Conservation (phyloP, 1,140 invertebrate genomes). For the Drosophila miranda region DNA sequence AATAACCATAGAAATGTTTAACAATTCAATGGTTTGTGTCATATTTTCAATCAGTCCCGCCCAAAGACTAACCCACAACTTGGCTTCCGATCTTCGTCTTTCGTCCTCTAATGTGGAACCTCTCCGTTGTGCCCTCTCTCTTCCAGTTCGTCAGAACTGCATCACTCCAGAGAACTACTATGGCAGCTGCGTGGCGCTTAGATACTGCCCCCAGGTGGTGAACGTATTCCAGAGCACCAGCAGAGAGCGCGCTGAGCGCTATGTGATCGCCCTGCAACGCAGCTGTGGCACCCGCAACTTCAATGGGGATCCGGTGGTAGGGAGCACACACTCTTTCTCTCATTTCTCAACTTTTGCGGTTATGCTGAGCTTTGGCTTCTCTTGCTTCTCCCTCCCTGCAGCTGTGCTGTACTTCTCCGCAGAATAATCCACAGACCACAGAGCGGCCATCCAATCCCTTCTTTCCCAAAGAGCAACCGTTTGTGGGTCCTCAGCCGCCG, state of each 20-base stretch:
- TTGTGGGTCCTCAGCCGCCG: slow-evolving; percentile 30
- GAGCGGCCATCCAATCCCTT: slow-evolving; percentile 59
- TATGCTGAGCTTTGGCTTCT: slow-evolving; percentile 33
- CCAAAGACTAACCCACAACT: no score
- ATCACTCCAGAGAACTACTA: slow-evolving; percentile 75
- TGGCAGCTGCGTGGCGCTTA: slow-evolving; percentile 68
- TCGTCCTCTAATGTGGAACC: no score
- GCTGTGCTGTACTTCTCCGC: slow-evolving; percentile 71
- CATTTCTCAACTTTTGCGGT: neutral
- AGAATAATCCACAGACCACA: slow-evolving; percentile 46
- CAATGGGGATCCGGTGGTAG: slow-evolving; percentile 75
- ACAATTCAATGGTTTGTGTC: no score
- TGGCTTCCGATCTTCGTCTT: no score
- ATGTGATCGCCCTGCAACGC: slow-evolving; percentile 66
- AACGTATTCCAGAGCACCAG: slow-evolving; percentile 60
- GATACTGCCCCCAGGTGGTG: slow-evolving; percentile 67
- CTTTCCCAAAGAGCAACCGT: slow-evolving; percentile 37
- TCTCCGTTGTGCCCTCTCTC: neutral
- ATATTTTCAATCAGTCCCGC: no score
- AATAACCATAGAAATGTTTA: no score
- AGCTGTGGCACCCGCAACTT: slow-evolving; percentile 69
- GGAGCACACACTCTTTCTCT: slow-evolving; percentile 8
- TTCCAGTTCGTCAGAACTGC: slow-evolving; percentile 64
- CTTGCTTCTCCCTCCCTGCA: slow-evolving; percentile 20
- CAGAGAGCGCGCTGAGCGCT: slow-evolving; percentile 55